These are phyloP conservation scores for Amaurobius ferox DNA, from an alignment of 2,888 invertebrate genomes.

Conservation along the genomic window DNA sequence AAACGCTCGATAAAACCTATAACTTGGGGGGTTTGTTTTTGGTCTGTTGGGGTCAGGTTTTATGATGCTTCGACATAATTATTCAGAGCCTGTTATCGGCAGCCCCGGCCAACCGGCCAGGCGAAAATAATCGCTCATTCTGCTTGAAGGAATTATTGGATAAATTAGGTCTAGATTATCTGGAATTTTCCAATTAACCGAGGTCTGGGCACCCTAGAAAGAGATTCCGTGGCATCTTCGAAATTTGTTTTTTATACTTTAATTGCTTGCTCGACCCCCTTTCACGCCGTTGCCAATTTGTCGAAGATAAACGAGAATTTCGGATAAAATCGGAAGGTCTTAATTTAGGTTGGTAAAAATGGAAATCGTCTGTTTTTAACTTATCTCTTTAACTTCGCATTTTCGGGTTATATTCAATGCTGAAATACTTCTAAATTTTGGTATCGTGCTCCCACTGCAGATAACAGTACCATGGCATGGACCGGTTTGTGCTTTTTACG, in stretches of 20 bases:
- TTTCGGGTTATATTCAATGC: too few species aligned
- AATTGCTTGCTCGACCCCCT: neutral
- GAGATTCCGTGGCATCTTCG: neutral
- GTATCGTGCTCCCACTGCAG: too few species aligned
- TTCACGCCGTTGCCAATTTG: neutral
- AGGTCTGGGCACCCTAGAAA: neutral
- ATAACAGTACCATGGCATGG: too few species aligned
- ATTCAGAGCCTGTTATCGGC: neutral
- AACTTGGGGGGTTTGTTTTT: conserved; percentile 13
- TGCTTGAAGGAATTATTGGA: neutral
- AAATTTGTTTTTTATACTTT: neutral
- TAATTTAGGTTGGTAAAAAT: too few species aligned
- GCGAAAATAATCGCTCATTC: neutral
- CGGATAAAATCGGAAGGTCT: too few species aligned
- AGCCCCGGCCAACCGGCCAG: neutral
- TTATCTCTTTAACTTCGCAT: too few species aligned
- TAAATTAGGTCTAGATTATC: neutral
- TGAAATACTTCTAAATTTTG: too few species aligned
- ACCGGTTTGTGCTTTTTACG: too few species aligned
- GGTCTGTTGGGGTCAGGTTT: conserved; percentile 31
- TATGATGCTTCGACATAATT: conserved; percentile 26
- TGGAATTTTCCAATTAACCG: conserved; percentile 2
- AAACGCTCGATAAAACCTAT: conserved; percentile 32
- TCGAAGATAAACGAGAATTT: too few species aligned
- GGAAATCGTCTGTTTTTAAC: too few species aligned